A percentile compares a stretch with the other conserved stretches of the same genome.
Evolutionary conservation across 2,113 vertebrate genomes (phyloP).

Genomic region (Aphyosemion australe): DNA sequence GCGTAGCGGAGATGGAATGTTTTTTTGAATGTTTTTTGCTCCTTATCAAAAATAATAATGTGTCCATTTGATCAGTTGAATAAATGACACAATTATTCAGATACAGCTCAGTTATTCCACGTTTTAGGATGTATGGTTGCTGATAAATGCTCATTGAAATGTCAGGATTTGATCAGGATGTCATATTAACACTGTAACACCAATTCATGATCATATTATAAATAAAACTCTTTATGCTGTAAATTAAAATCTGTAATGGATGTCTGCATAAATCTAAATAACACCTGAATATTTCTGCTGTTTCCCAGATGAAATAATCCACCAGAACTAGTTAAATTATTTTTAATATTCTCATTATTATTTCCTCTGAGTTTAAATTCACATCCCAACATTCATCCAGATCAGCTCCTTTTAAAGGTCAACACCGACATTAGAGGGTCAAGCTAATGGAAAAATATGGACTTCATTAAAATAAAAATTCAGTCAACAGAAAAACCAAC

Average conservation of each 20-base stretch:
- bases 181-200: slow-evolving; percentile 32
- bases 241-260: not conserved
- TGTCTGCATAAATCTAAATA: too few species aligned
- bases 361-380: slow-evolving; percentile 51
- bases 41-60: not conserved
- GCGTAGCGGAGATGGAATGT: not conserved
- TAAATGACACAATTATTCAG: too few species aligned
- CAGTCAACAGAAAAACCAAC: slow-evolving; percentile 61
- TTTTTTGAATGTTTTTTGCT: not conserved
- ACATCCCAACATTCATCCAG: slow-evolving; percentile 66
- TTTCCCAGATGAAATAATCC: not conserved
- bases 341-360: slow-evolving; percentile 71
- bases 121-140: too few species aligned
- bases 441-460: slow-evolving; percentile 69
- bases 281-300: too few species aligned
- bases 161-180: slow-evolving; percentile 18
- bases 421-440: slow-evolving; percentile 44
- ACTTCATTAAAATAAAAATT: slow-evolving; percentile 69
- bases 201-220: too few species aligned
- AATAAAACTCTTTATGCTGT: slow-evolving; percentile 22
- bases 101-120: too few species aligned
- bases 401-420: slow-evolving; percentile 40
- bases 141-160: not conserved
- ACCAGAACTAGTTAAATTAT: slow-evolving; percentile 39
- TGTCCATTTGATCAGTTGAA: not conserved